phyloP scores from a whole-genome alignment of 2,113 vertebrate genomes.

The Rhodinocichla rosea region DNA sequence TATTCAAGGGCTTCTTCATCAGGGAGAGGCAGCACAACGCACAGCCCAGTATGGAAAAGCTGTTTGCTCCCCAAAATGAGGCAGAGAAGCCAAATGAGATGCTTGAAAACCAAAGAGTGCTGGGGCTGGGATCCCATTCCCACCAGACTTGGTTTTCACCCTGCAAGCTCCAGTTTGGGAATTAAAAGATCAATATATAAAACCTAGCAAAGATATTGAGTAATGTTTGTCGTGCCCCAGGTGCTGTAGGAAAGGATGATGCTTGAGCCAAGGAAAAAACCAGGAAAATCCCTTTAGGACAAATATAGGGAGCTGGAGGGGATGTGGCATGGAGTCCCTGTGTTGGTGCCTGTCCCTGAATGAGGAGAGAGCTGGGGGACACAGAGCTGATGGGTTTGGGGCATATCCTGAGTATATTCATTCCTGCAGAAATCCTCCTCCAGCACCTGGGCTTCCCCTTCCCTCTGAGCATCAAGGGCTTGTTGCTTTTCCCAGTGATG shows the following conservation, averaged over 20 bases:
- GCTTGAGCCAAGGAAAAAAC: background rate
- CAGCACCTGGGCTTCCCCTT: background rate
- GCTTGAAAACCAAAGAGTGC: background rate
- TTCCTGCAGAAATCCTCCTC: background rate
- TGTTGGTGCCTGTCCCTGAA: background rate
- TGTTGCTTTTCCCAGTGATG: background rate
- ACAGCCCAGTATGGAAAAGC: background rate
- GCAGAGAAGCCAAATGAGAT: background rate
- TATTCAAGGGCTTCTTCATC: background rate
- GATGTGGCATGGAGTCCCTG: fast-evolving
- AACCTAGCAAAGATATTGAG: background rate
- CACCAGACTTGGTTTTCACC: background rate
- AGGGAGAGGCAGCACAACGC: background rate
- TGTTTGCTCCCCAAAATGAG: background rate
- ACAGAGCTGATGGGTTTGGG: background rate
- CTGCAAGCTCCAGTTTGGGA: background rate
- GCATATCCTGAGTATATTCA: background rate
- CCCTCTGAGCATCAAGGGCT: fast-evolving
- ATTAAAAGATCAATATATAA: background rate
- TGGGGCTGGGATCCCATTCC: background rate
- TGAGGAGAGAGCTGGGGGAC: background rate
- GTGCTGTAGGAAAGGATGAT: background rate
- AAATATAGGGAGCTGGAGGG: fast-evolving
- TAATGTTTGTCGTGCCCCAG: fast-evolving
- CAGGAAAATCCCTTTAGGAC: background rate